A percentile compares a stretch with the other conserved stretches of the same genome.
These are phyloP conservation scores for Brachionus rotundiformis DNA, from an alignment of 1,140 invertebrate species.

Conservation along the genomic window DNA sequence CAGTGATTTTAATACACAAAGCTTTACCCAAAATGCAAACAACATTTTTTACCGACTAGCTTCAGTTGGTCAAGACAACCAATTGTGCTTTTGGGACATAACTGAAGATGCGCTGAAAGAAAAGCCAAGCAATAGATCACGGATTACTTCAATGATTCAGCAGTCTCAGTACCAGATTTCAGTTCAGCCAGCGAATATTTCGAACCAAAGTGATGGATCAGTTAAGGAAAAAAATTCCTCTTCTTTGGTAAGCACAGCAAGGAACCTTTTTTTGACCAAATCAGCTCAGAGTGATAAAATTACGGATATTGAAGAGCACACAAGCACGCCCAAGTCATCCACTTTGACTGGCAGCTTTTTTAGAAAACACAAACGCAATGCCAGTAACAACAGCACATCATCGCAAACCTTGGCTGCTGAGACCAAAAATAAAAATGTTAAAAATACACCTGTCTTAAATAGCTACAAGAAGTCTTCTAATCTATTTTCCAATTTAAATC, in stretches of 20 bases:
- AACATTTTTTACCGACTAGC: slow-evolving; percentile 75
- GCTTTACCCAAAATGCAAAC: not conserved
- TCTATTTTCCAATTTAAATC: slow-evolving; percentile 53
- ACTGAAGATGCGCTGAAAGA: slow-evolving; percentile 84
- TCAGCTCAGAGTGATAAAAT: not conserved
- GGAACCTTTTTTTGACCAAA: slow-evolving; percentile 2
- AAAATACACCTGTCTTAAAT: slow-evolving; percentile 35
- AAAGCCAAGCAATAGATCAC: slow-evolving; percentile 57
- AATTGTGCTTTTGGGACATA: slow-evolving; percentile 95
- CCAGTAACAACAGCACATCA: slow-evolving; percentile 3
- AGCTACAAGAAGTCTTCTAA: slow-evolving; percentile 22
- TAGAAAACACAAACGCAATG: slow-evolving; percentile 28
- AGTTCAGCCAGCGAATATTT: slow-evolving; percentile 56
- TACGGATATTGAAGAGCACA: slow-evolving; percentile 71
- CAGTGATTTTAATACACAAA: slow-evolving; percentile 56
- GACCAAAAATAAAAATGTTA: slow-evolving; percentile 20
- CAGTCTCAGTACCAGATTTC: slow-evolving; percentile 32
- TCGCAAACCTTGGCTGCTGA: not conserved
- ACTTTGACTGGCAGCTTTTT: slow-evolving; percentile 56
- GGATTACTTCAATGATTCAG: slow-evolving; percentile 52
- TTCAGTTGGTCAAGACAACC: slow-evolving; percentile 96
- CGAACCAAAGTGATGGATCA: slow-evolving; percentile 51
- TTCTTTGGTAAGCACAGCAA: slow-evolving; percentile 7
- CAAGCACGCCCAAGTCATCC: slow-evolving; percentile 64
- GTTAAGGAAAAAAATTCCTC: not conserved